Evolutionary conservation across 2,797 vertebrate genomes (phyloP).

Genomic region (Coluber constrictor): DNA sequence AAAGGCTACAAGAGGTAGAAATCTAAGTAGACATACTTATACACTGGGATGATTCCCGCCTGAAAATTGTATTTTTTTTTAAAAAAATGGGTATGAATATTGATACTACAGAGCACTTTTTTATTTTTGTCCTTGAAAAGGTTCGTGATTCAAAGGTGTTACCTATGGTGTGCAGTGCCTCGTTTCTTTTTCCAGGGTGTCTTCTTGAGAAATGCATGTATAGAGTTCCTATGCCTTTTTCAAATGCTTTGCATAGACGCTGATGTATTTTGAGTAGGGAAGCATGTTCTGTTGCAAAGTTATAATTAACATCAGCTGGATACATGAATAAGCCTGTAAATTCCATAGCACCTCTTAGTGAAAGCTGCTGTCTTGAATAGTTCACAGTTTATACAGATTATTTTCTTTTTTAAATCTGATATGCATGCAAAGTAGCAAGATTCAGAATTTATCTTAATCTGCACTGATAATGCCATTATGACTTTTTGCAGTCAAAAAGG

Average conservation of each 20-base stretch:
- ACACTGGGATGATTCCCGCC: not conserved
- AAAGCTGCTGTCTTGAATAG: not conserved
- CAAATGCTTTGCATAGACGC: not conserved
- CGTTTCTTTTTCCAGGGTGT: not conserved
- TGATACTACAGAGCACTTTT: not conserved
- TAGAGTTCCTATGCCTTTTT: not conserved
- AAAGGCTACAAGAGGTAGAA: not conserved
- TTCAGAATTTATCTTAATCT: not conserved
- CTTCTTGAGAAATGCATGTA: not conserved
- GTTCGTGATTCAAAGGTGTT: not conserved
- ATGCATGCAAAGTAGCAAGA: not conserved
- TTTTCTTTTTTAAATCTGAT: not conserved
- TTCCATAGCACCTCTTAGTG: not conserved
- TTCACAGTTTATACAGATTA: not conserved
- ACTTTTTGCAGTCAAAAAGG: constrained; percentile 26
- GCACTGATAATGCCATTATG: constrained; percentile 18
- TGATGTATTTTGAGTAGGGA: not conserved
- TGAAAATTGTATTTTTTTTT: not conserved
- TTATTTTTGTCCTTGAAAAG: not conserved
- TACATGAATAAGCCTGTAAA: not conserved
- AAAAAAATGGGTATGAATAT: not conserved
- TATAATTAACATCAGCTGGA: not conserved
- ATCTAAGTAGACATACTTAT: not conserved
- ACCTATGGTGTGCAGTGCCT: not conserved
- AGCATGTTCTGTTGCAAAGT: not conserved